Evolutionary conservation across 2,113 vertebrate species (phyloP).

Genomic region (Sigmodon hispidus): DNA sequence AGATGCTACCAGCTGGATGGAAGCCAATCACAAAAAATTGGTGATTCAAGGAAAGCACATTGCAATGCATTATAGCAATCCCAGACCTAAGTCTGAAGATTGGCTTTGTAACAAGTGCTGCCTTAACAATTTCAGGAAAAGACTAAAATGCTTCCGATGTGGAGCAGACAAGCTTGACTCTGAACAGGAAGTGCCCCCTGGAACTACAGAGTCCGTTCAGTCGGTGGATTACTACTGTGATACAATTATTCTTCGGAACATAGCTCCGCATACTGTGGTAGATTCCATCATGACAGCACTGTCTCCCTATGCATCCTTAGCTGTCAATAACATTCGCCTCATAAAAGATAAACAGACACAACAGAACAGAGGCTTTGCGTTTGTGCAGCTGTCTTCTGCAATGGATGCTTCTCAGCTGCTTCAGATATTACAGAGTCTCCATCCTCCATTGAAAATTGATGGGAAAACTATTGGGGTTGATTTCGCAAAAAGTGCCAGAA

Average conservation of each 20-base stretch:
- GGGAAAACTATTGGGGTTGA: constrained; percentile 99
- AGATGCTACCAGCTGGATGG: constrained; percentile 99
- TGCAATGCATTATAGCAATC: constrained; percentile 99
- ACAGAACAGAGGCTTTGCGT: constrained; percentile 97
- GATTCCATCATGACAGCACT: constrained; percentile 96
- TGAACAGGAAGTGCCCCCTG: constrained; percentile 89
- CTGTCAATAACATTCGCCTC: constrained; percentile 96
- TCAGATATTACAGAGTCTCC: constrained; percentile 96
- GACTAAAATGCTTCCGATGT: constrained; percentile 99
- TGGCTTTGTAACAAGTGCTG: constrained; percentile 99
- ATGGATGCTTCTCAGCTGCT: constrained; percentile 98
- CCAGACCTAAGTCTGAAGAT: constrained; percentile 98
- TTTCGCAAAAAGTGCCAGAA: constrained; percentile 98
- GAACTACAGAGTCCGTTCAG: constrained; percentile 91
- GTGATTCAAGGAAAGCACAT: constrained; percentile 97
- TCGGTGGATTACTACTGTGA: constrained; percentile 97
- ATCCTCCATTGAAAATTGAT: constrained; percentile 97
- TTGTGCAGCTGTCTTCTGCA: constrained; percentile 97
- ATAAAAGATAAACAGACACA: constrained; percentile 99
- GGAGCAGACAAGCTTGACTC: constrained; percentile 96
- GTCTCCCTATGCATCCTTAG: constrained; percentile 96
- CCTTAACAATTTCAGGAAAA: constrained; percentile 99
- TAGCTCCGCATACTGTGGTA: constrained; percentile 94
- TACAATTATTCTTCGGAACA: constrained; percentile 98
- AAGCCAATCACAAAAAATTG: constrained; percentile 99